These are phyloP conservation scores for Poeciliopsis presidionis DNA, from an alignment of 2,797 vertebrate genomes.

Conservation along the genomic window DNA sequence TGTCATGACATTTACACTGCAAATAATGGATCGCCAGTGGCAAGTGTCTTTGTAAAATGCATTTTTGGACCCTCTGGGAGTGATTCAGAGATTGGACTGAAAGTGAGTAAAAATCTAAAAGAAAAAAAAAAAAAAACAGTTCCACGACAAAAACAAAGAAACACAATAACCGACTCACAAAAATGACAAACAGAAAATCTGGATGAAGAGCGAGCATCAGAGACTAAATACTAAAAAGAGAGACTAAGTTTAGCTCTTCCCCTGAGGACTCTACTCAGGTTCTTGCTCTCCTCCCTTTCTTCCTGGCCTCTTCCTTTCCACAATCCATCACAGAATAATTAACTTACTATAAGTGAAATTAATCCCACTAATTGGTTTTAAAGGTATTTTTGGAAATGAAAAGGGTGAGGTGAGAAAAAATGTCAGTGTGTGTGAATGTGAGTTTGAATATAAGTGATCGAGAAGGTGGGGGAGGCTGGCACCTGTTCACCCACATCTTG, in stretches of 20 bases:
- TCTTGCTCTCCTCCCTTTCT: constrained; percentile 65
- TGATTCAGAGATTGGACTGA: neutral
- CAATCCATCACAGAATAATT: constrained; percentile 86
- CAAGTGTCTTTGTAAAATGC: neutral
- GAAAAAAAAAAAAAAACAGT: neutral
- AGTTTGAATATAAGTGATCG: constrained; percentile 6
- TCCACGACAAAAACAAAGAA: neutral
- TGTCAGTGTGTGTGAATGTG: constrained; percentile 8
- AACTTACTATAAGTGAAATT: constrained; percentile 89
- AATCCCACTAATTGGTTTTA: constrained; percentile 87
- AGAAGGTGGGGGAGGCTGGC: constrained; percentile 1
- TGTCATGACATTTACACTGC: neutral
- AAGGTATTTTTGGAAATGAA: constrained; percentile 76
- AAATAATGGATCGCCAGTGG: neutral
- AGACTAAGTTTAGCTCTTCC: constrained; percentile 77
- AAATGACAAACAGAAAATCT: constrained; percentile 38
- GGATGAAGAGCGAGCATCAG: constrained; percentile 42
- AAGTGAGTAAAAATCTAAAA: constrained; percentile 10
- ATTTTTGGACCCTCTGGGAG: neutral
- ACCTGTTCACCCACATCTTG: constrained; percentile 42
- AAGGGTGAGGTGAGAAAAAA: constrained; percentile 33
- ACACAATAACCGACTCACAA: constrained; percentile 24
- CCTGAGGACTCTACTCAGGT: constrained; percentile 74
- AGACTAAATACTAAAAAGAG: constrained; percentile 59
- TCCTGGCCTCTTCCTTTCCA: constrained; percentile 73